Base-by-base conservation (phyloP, 1,140 invertebrate genomes). In the Papilio machaon region DNA sequence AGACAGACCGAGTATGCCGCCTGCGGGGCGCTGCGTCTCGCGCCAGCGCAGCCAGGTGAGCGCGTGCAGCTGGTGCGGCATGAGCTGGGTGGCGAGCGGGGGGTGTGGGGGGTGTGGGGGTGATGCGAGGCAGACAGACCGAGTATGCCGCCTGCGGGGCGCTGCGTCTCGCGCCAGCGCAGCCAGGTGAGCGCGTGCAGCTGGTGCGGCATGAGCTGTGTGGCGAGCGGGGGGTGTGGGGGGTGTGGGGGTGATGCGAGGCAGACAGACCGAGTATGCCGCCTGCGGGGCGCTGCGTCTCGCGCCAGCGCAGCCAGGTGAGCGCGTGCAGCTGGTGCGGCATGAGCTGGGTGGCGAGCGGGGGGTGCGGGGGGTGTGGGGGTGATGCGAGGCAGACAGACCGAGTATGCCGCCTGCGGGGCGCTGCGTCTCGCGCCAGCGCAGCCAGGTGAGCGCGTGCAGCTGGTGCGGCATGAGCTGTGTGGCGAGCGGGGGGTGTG, bases 21-120 rank as follows among this genome's bases (percentile, higher is more conserved):
- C 98, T 60, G 96, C 89, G 0, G 98, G 98, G 83, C 95, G 95
- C 91, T 99, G 97, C 8, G 95, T 95, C 94, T 99, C 99, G 73
- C 99, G 94, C 98, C 98, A 99, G 0, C 96, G 82, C 79, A 99
- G 94, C 98, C 99, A 99, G 13, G 97, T 96, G 0, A 99, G 92
- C 2, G 98, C 98, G 86, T 97, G 96, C 85, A 96, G 95, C 91
- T 99, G 99, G 95, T 99, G 98, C 3, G 95, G 92, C 97, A 99
- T 98, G 3, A 99, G 94, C 30, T 91, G 30, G 1, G 97, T 95
- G 84, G 94, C 96, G 0, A 99, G 96, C 85, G 15, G 76, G 60
- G 0, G 98, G 97, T 87, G 97, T 94, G 0, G 95, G n/a, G n/a
- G n/a, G n/a, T n/a, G n/a, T n/a, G n/a, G n/a, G n/a, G n/a, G 30